These are phyloP conservation scores for Sepioteuthis lessoniana DNA, from an alignment of 2,888 invertebrate species.

Conservation along the genomic window DNA sequence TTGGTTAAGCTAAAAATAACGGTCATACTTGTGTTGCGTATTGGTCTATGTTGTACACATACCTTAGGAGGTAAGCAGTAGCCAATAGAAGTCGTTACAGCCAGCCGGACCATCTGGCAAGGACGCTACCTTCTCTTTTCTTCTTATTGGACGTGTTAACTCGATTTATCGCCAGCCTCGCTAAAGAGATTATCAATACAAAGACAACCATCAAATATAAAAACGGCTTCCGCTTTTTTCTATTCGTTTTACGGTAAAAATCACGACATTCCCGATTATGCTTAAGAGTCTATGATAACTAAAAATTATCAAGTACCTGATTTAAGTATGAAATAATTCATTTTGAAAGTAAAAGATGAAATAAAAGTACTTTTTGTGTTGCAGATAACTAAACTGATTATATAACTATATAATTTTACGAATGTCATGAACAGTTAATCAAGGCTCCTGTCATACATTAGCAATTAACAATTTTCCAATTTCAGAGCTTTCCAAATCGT, in stretches of 20 bases:
- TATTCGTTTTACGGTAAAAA: neutral
- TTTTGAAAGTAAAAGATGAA: too few species aligned
- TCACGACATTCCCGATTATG: too few species aligned
- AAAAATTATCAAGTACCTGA: too few species aligned
- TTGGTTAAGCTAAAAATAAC: neutral
- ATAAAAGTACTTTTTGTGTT: too few species aligned
- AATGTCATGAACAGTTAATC: too few species aligned
- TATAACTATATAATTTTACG: too few species aligned
- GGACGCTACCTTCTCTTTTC: neutral
- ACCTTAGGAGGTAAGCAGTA: neutral
- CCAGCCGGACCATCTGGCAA: conserved; percentile 33
- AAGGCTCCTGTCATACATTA: too few species aligned
- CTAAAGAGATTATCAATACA: neutral
- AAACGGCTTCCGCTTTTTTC: neutral
- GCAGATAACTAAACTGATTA: too few species aligned
- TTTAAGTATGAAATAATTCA: too few species aligned
- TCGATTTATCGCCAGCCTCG: neutral
- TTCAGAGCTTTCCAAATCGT: too few species aligned
- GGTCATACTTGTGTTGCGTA: neutral
- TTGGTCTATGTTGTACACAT: neutral
- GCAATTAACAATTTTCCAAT: too few species aligned
- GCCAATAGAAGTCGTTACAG: neutral
- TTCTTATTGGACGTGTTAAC: neutral
- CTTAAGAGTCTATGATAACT: too few species aligned
- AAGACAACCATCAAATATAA: neutral